Percentiles rank a stretch among this genome's conserved stretches.
Evolutionary conservation across 1,140 invertebrate genomes (phyloP).

Genomic region (Dryas iulia): DNA sequence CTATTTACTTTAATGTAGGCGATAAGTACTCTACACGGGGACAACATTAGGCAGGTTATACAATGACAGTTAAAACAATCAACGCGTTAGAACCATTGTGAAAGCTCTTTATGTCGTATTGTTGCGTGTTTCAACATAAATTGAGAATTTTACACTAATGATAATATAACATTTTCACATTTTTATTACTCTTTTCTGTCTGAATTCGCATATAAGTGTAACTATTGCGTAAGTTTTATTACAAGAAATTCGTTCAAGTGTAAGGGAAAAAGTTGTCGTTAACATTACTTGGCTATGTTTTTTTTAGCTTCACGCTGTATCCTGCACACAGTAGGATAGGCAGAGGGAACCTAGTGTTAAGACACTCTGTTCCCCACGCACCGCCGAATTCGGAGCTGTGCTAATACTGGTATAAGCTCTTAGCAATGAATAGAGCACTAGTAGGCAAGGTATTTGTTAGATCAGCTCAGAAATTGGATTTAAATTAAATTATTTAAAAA

Average conservation of each 20-base stretch:
- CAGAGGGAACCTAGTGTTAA: neutral
- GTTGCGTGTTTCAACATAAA: conserved; percentile 21
- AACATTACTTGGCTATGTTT: too few relatives aligned
- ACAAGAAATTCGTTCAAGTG: neutral
- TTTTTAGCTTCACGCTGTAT: neutral
- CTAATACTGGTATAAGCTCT: too few relatives aligned
- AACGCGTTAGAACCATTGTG: conserved; percentile 18
- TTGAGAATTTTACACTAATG: conserved; percentile 20
- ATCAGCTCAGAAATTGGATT: too few relatives aligned
- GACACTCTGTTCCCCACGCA: too few relatives aligned
- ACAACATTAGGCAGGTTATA: conserved; percentile 1
- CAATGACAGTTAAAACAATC: conserved; percentile 14
- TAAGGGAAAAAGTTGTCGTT: neutral
- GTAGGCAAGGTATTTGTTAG: too few relatives aligned
- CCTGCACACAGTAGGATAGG: neutral
- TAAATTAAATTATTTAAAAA: too few relatives aligned
- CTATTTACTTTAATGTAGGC: neutral
- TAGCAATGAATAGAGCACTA: too few relatives aligned
- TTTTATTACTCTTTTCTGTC: conserved; percentile 17
- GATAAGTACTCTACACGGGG: neutral
- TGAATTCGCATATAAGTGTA: conserved; percentile 16
- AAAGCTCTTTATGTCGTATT: conserved; percentile 22
- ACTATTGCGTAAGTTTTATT: conserved; percentile 4
- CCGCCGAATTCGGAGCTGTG: too few relatives aligned
- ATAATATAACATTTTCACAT: conserved; percentile 29